Base-by-base conservation (phyloP, 2,113 vertebrate genomes). In the Pica pica region DNA sequence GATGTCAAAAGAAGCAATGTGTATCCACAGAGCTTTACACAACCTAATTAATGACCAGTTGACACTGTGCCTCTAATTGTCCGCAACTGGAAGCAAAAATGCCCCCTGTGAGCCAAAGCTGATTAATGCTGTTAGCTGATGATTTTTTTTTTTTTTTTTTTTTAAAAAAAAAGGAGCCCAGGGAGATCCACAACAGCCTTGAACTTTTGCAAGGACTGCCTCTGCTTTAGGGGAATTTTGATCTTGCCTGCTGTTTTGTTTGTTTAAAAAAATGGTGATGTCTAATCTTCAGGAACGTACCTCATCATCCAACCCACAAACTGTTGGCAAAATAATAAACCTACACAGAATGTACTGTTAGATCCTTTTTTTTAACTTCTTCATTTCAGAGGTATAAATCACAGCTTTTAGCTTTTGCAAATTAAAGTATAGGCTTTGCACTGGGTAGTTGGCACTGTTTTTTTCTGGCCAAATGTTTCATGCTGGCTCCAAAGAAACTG, bases 341-440 rank as follows among this genome's bases (percentile, higher is more conserved):
- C 73, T 93, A 97, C 97, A 98, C 96, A 98, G 92, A 98, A 96
- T 53, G 87, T 97, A 97, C 98, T 97, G 95, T 97, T 97, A 95
- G 57, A 46, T 78, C 65, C 3, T 19, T 42, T 37, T 81, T 71
- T 63, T 59, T 26, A 39, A 47, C 44, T 77, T 83, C 64, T 82
- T 89, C 91, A 83, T 97, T 96, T 97, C 97, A 93, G 97, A 97
- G 79, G 93, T 98, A 97, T 97, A 98, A 98, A 98, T 98, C 97
- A 98, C 95, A 96, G 85, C 81, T 91, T 97, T 97, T 96, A 96
- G 74, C 94, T 96, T 97, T 97, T 96, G 65, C 84, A 94, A 95
- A 97, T 95, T 96, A 78, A 96, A 98, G 85, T 95, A 91, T 86
- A 87, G 94, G 68, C 83, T 94, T 96, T 89, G 76, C 94, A 67